Conservation (phyloP, 2,797 vertebrate genomes). For the Nyctibius grandis region DNA sequence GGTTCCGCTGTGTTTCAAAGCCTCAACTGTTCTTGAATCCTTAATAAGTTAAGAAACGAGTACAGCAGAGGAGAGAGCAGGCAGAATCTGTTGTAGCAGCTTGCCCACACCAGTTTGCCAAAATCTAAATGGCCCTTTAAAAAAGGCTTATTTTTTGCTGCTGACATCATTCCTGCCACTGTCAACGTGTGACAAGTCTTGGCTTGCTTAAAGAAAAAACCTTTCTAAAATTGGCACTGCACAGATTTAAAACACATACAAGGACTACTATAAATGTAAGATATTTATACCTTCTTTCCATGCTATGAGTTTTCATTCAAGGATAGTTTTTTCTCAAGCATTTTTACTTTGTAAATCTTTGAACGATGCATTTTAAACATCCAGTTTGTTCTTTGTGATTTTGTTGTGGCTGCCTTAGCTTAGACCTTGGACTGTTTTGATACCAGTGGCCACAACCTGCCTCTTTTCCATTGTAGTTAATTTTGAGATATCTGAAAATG, state of each 20-base stretch:
- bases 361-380: background rate
- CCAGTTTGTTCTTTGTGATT: background rate
- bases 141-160: slow-evolving; percentile 38
- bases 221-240: slow-evolving; percentile 10
- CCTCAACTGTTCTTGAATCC: slow-evolving; percentile 62
- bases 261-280: background rate
- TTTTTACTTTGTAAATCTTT: background rate
- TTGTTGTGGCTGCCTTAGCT: background rate
- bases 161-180: slow-evolving; percentile 68
- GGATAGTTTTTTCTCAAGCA: background rate
- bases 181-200: slow-evolving; percentile 44
- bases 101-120: slow-evolving; percentile 55
- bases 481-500: background rate
- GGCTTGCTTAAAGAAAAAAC: slow-evolving; percentile 23
- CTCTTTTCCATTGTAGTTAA: background rate
- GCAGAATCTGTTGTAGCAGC: slow-evolving; percentile 63
- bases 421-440: background rate
- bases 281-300: background rate
- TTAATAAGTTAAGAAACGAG: slow-evolving; percentile 66
- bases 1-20: slow-evolving; percentile 34
- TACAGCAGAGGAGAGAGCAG: slow-evolving; percentile 37
- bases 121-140: slow-evolving; percentile 48
- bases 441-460: background rate
- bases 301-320: background rate
- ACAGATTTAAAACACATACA: slow-evolving; percentile 1